Percentiles rank a stretch among this genome's conserved stretches.
phyloP scores from a whole-genome alignment of 2,797 vertebrate genomes.

The Sternotherus odoratus region DNA sequence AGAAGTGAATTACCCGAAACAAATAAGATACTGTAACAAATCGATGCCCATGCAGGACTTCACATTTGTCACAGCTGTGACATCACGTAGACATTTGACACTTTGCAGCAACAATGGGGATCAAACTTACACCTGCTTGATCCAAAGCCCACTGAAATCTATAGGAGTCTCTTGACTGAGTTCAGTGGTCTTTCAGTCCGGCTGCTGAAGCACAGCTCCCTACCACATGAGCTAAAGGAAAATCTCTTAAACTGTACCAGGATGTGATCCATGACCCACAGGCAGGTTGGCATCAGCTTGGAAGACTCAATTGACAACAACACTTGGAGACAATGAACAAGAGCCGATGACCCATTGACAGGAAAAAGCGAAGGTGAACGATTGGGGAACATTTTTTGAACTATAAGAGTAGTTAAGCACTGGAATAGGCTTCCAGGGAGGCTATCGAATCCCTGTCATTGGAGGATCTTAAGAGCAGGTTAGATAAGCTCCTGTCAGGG shows the following conservation, averaged over 20 bases:
- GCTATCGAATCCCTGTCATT: too few relatives aligned
- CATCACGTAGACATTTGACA: not conserved
- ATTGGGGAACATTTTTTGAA: too few relatives aligned
- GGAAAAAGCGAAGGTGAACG: too few relatives aligned
- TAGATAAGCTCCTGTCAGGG: too few relatives aligned
- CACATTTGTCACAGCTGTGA: not conserved
- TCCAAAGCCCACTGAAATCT: not conserved
- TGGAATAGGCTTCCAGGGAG: too few relatives aligned
- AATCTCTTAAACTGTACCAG: not conserved
- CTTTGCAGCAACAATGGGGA: not conserved
- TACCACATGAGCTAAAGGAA: not conserved
- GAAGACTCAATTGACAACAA: too few relatives aligned
- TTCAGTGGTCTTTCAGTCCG: not conserved
- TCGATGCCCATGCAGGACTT: not conserved
- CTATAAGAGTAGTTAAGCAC: too few relatives aligned
- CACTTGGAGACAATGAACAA: too few relatives aligned
- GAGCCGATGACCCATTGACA: too few relatives aligned
- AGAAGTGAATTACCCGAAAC: not conserved
- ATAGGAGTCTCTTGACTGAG: not conserved
- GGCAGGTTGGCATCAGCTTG: too few relatives aligned
- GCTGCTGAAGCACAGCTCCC: not conserved
- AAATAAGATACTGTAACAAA: not conserved
- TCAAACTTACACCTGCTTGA: not conserved
- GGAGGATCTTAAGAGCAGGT: too few relatives aligned
- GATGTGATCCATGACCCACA: not conserved